Evolutionary conservation across 2,888 invertebrate species (phyloP), one percentile per base, ranked within the genome.

Genomic region (Caenorhabditis sp.): DNA sequence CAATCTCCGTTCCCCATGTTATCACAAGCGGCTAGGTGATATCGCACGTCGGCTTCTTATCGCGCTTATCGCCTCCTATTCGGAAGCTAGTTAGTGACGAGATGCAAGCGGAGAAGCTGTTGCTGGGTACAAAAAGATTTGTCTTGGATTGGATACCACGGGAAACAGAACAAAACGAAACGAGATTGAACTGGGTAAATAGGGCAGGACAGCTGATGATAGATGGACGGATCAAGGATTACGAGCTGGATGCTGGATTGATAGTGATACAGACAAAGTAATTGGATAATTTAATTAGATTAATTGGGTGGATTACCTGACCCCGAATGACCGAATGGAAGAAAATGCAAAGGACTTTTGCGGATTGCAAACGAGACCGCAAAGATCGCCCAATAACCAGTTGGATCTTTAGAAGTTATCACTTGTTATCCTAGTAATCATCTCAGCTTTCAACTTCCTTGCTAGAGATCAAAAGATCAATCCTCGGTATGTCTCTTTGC

Each of bases 131-230:
- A 47, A 47, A 47, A 47, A 18, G 47, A 47, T 47, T 47, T 20
- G 18, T 4, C 40, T 2, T 13, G 47, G 47, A 9, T 11, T 3
- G 3, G 40, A 40, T 15, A 3, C 40, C 2, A 40, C 11, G 40
- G 11, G 40, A 40, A n/a, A n/a, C n/a, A n/a, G n/a, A n/a, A n/a
- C n/a, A n/a, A n/a, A n/a, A 40, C 11, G 13, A 40, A 18, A 47
- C 47, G 20, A 18, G 47, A 47, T n/a, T 18, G 47, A 47, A 20
- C 40, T 40, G 47, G 47, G 20, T n/a, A 47, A 20, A 18, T 2
- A 47, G 20, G 47, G 18, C 47, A 47, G 47, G 47, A 47, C 47
- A 47, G 47, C 47, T 47, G 47, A 47, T 47, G 40, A 40, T n/a
- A n/a, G n/a, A n/a, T n/a, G n/a, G n/a, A n/a, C 6, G 40, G 40